phyloP scores from a whole-genome alignment of 1,140 invertebrate genomes.

The Aethina tumida region DNA sequence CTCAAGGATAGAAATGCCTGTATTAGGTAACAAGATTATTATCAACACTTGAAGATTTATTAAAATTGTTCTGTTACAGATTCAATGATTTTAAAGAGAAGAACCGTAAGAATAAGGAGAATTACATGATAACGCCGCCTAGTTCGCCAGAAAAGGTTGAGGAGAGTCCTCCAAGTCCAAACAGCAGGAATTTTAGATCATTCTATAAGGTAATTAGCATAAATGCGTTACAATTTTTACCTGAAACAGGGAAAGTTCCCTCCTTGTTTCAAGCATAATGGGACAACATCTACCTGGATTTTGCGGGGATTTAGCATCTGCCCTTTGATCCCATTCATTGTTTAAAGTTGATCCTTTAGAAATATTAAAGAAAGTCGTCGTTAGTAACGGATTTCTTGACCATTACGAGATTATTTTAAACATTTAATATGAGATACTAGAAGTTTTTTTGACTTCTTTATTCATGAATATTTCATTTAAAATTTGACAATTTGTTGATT shows the following conservation, averaged over 20 bases:
- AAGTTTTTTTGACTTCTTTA: background rate
- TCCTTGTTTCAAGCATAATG: no score
- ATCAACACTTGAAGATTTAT: background rate
- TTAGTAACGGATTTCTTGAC: constrained; percentile 2
- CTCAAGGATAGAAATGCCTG: constrained; percentile 15
- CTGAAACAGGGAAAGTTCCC: no score
- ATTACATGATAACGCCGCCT: constrained; percentile 25
- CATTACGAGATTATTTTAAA: constrained; percentile 3
- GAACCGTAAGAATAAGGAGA: constrained; percentile 26
- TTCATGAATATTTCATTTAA: background rate
- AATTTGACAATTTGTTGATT: constrained; percentile 2
- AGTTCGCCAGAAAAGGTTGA: constrained; percentile 17
- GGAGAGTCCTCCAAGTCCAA: constrained; percentile 16
- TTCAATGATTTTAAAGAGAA: constrained; percentile 10
- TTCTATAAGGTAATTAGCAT: constrained; percentile 18
- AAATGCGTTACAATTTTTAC: no score
- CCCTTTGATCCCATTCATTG: no score
- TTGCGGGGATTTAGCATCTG: no score
- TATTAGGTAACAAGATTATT: constrained; percentile 7
- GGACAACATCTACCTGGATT: no score
- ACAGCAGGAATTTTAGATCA: constrained; percentile 14
- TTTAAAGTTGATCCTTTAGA: no score
- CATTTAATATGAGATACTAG: background rate
- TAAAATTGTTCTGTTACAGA: constrained; percentile 3
- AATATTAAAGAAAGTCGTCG: no score